phyloP scores from a whole-genome alignment of 2,797 vertebrate species.

The Pogoniulus pusillus region DNA sequence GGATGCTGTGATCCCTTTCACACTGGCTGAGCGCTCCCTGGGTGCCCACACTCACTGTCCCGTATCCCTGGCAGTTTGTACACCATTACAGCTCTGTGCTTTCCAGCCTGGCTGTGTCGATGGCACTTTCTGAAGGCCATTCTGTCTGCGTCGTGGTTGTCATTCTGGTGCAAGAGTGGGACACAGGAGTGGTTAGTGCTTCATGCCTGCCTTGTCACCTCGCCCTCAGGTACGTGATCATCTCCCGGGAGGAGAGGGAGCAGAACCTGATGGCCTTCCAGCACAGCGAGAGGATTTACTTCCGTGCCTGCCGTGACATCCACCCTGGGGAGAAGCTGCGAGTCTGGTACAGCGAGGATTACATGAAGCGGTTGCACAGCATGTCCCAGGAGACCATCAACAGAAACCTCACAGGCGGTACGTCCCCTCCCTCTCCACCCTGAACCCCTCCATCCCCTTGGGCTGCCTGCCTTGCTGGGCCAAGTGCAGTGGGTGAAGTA shows the following conservation, averaged over 20 bases:
- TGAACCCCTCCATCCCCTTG: not conserved
- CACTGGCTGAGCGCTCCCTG: not conserved
- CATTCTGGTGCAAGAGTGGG: not conserved
- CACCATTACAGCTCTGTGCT: slow-evolving; percentile 14
- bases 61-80: not conserved
- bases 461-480: not conserved
- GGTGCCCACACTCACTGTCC: not conserved
- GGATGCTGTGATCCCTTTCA: not conserved
- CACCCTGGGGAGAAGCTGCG: slow-evolving; percentile 85
- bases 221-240: slow-evolving; percentile 85
- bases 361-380: slow-evolving; percentile 88
- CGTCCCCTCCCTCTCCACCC: slow-evolving; percentile 44
- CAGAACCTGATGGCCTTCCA: slow-evolving; percentile 94
- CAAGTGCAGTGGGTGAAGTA: not conserved
- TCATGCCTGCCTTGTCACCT: slow-evolving; percentile 38
- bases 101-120: slow-evolving; percentile 5
- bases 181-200: not conserved
- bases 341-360: slow-evolving; percentile 94
- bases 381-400: slow-evolving; percentile 89
- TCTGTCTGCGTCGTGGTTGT: slow-evolving; percentile 12
- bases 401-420: slow-evolving; percentile 87
- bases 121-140: slow-evolving; percentile 35
- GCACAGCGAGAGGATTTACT: slow-evolving; percentile 88
- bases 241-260: slow-evolving; percentile 87
- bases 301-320: slow-evolving; percentile 85